These are phyloP conservation scores for Scophthalmus maximus DNA, from an alignment of 2,113 vertebrate genomes.

Conservation along the genomic window DNA sequence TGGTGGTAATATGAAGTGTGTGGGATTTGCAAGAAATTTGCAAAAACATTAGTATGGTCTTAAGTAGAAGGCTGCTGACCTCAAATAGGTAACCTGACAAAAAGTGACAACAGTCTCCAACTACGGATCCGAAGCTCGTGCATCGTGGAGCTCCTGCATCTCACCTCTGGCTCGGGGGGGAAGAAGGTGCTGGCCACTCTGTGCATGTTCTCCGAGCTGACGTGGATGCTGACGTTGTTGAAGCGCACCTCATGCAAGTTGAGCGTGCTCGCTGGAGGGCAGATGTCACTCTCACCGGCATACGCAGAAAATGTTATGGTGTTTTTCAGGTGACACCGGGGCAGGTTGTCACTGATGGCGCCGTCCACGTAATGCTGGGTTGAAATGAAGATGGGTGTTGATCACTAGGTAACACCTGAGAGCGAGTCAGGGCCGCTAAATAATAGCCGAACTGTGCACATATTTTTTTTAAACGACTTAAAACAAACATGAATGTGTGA, in stretches of 20 bases:
- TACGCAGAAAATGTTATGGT: conserved; percentile 87
- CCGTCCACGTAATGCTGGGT: conserved; percentile 90
- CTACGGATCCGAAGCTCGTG: no score
- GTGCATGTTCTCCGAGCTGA: conserved; percentile 71
- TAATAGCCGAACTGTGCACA: no score
- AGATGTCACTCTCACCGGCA: conserved; percentile 82
- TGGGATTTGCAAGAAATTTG: no score
- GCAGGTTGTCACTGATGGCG: conserved; percentile 86
- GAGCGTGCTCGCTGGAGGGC: conserved; percentile 55
- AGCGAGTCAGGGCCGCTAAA: no score
- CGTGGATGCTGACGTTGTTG: conserved; percentile 78
- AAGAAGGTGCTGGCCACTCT: conserved; percentile 77
- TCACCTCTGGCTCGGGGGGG: conserved; percentile 82
- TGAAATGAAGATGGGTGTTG: background rate
- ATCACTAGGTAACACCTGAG: background rate
- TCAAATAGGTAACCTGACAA: no score
- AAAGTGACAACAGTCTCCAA: no score
- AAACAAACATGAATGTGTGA: no score
- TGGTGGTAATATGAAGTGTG: no score
- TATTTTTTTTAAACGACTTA: no score
- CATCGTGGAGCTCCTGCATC: background rate
- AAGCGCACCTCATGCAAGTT: conserved; percentile 70
- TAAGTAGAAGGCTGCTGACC: no score
- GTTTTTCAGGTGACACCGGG: conserved; percentile 76
- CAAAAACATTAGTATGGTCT: no score